Evolutionary conservation across 2,113 vertebrate genomes (phyloP), one percentile per base, ranked within the genome.

Genomic region (Petrocephalus microphthalmus): DNA sequence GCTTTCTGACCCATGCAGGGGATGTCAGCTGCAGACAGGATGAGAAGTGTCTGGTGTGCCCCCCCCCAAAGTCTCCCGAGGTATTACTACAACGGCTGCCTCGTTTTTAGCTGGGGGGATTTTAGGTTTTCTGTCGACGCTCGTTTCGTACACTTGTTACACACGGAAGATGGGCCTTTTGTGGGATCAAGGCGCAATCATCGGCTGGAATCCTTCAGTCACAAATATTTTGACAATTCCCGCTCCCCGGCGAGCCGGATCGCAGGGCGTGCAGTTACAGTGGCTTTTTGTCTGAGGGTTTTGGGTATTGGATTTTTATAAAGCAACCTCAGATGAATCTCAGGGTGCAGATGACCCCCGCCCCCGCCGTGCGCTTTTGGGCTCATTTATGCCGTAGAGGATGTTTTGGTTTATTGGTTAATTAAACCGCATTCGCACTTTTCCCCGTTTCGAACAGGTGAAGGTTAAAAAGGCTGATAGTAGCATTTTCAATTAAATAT

Each of bases 1-100:
- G 91, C 93, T 92, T 93, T 93, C 94, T 96, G 96, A 95, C 95
- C 95, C 91, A 95, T 94, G 92, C 92, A 92, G 94, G 89, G 93
- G 92, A 95, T 94, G 94, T 97, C 96, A 96, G 90, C 96, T 96
- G 95, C 96, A 96, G 94, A 96, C 96, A 95, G 95, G 95, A 96
- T 93, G 94, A 94, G 95, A 95, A 94, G 93, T 95, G 96, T 92
- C 95, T 97, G 94, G 94, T 95, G 96, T 96, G 95, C 96, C 25
- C 60, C 96, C 91, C 94, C 93, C 95, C 94, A 95, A 93, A 96
- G 96, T 96, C 96, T 96, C 95, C 90, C 93, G 96, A 95, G 95
- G 95, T 96, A 96, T 95, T 94, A 96, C 95, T 95, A 95, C 93
- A 96, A 95, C 93, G 93, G 96, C 92, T 91, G 96, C 95, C 95